Conservation (phyloP, 1,140 invertebrate genomes). For the Daktulosphaira vitifoliae region DNA sequence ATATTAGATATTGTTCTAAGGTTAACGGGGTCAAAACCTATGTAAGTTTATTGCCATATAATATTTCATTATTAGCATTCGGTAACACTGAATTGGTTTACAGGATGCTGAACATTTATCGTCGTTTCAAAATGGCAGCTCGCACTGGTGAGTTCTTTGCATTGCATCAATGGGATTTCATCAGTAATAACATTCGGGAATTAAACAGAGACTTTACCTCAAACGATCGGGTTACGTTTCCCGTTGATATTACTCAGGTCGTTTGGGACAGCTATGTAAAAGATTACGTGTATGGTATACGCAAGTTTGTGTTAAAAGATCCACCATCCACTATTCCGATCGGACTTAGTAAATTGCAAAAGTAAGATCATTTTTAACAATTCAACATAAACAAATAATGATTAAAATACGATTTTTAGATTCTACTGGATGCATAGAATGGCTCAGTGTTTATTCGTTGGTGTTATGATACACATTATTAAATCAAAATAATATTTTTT, state of each 20-base stretch:
- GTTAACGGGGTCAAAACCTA: conserved; percentile 63
- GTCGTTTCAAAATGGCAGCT: conserved; percentile 67
- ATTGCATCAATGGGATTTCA: conserved; percentile 77
- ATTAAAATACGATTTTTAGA: not conserved
- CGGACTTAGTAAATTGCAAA: conserved; percentile 57
- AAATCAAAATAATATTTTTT: conserved; percentile 17
- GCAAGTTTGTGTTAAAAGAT: conserved; percentile 71
- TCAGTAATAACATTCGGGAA: conserved; percentile 59
- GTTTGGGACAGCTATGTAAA: conserved; percentile 61
- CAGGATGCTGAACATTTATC: conserved; percentile 76
- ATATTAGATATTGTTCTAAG: conserved; percentile 62
- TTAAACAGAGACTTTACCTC: conserved; percentile 53
- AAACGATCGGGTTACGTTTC: conserved; percentile 53
- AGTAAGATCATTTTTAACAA: conserved; percentile 40
- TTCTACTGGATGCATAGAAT: conserved; percentile 25
- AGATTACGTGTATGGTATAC: conserved; percentile 66
- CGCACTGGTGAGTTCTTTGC: conserved; percentile 78
- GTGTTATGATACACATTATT: not conserved
- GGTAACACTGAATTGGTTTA: too few species aligned
- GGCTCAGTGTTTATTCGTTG: conserved; percentile 6
- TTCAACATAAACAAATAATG: too few species aligned
- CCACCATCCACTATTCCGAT: conserved; percentile 53
- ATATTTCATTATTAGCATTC: too few species aligned
- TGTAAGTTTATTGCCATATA: conserved; percentile 63
- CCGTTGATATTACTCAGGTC: conserved; percentile 51